A percentile compares a stretch with the other conserved stretches of the same genome.
phyloP scores from a whole-genome alignment of 1,140 invertebrate genomes.

The Nasonia giraulti region DNA sequence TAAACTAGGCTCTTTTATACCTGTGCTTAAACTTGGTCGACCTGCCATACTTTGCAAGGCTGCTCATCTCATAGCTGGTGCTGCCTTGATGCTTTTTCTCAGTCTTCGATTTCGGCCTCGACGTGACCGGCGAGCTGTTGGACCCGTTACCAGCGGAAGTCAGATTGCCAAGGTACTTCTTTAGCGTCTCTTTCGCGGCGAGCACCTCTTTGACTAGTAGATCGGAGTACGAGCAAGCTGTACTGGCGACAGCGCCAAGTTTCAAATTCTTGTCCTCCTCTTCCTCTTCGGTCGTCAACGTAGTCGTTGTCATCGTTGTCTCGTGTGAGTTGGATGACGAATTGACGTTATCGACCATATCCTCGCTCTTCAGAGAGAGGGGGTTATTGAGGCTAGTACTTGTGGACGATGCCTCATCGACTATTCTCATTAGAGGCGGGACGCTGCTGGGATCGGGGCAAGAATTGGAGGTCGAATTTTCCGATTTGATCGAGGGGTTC shows the following conservation, averaged over 20 bases:
- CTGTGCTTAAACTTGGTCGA: constrained; percentile 14
- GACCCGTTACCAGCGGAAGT: constrained; percentile 47
- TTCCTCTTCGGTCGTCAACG: background rate
- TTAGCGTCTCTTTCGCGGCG: constrained; percentile 71
- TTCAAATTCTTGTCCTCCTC: constrained; percentile 28
- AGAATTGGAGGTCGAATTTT: constrained; percentile 18
- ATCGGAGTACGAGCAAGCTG: constrained; percentile 60
- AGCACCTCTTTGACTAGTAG: constrained; percentile 69
- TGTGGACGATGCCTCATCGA: constrained; percentile 23
- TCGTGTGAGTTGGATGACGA: constrained; percentile 17
- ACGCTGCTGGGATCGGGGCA: background rate
- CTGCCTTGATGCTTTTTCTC: background rate
- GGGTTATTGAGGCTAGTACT: constrained; percentile 27
- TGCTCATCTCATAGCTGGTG: constrained; percentile 39
- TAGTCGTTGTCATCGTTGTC: background rate
- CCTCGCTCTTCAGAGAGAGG: background rate
- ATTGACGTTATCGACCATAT: constrained; percentile 1
- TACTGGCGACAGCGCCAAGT: background rate
- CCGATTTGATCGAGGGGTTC: background rate
- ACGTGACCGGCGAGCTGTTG: constrained; percentile 45
- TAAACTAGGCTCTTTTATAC: background rate
- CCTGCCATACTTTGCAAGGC: constrained; percentile 53
- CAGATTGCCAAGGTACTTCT: constrained; percentile 62
- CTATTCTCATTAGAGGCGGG: background rate
- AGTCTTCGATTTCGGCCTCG: constrained; percentile 21